phyloP scores from a whole-genome alignment of 2,113 vertebrate genomes.

The Enhydra lutris region DNA sequence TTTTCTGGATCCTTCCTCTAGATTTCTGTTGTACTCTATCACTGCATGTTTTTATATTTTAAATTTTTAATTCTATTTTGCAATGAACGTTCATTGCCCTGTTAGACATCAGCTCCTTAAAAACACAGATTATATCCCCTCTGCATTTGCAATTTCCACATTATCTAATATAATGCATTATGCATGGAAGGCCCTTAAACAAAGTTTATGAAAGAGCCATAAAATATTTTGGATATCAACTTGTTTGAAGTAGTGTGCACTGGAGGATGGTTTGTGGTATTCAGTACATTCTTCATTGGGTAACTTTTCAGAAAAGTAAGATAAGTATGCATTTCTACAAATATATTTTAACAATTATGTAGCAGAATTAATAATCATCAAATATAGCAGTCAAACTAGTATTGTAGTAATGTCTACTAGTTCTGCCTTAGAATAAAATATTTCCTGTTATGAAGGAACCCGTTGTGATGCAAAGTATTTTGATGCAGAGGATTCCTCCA shows the following conservation, averaged over 20 bases:
- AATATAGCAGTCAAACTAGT: not conserved
- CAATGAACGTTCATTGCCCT: not conserved
- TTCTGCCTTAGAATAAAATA: not conserved
- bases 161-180: not conserved
- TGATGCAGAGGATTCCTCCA: not conserved
- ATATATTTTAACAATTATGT: not conserved
- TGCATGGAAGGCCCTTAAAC: not conserved
- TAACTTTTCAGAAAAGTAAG: conserved; percentile 50
- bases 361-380: not conserved
- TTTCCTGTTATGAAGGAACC: not conserved
- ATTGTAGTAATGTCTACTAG: not conserved
- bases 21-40: not conserved
- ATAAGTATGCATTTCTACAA: conserved; percentile 45
- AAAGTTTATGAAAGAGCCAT: not conserved
- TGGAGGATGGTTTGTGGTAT: not conserved
- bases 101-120: not conserved
- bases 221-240: not conserved
- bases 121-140: not conserved
- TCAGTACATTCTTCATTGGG: conserved; percentile 47
- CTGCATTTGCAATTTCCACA: not conserved
- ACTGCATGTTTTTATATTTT: not conserved
- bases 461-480: not conserved
- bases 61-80: not conserved
- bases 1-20: not conserved
- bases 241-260: not conserved